A percentile compares a stretch with the other conserved stretches of the same genome.
These are phyloP conservation scores for Epicampocera succincta DNA, from an alignment of 2,888 invertebrate species.

Conservation along the genomic window DNA sequence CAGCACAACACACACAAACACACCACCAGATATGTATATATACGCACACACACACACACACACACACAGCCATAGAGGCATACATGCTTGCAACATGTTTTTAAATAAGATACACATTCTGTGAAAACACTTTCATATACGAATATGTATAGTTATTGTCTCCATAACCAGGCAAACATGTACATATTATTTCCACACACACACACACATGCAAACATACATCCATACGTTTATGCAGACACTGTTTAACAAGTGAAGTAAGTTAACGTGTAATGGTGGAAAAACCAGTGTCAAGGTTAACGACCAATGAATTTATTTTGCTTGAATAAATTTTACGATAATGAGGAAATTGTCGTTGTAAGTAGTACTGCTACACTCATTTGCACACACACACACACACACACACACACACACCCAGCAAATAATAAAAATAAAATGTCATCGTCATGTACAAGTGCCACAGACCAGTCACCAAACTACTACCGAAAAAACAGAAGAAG, in stretches of 20 bases:
- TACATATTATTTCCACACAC: conserved; percentile 42
- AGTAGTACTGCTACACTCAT: conserved; percentile 57
- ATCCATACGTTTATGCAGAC: conserved; percentile 69
- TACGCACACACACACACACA: no score
- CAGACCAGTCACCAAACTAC: conserved; percentile 31
- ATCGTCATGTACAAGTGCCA: conserved; percentile 49
- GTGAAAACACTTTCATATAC: conserved; percentile 51
- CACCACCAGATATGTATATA: no score
- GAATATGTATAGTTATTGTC: conserved; percentile 34
- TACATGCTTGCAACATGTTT: conserved; percentile 18
- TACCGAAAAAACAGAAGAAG: conserved; percentile 4
- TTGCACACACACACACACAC: conserved; percentile 18
- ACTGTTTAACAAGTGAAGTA: conserved; percentile 48
- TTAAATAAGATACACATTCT: conserved; percentile 52
- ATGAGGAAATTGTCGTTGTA: conserved; percentile 79
- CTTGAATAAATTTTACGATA: conserved; percentile 82
- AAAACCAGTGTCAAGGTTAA: conserved; percentile 82
- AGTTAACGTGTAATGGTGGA: conserved; percentile 71
- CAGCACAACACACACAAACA: no score
- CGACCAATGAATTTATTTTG: conserved; percentile 82
- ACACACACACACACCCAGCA: no score
- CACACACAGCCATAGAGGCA: background rate
- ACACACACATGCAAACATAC: conserved; percentile 62
- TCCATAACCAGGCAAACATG: conserved; percentile 18
- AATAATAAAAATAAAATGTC: conserved; percentile 58